Percentiles rank a stretch among this genome's conserved stretches.
These are phyloP conservation scores for Philopedon plagiatum DNA, from an alignment of 2,888 invertebrate genomes.

Conservation along the genomic window DNA sequence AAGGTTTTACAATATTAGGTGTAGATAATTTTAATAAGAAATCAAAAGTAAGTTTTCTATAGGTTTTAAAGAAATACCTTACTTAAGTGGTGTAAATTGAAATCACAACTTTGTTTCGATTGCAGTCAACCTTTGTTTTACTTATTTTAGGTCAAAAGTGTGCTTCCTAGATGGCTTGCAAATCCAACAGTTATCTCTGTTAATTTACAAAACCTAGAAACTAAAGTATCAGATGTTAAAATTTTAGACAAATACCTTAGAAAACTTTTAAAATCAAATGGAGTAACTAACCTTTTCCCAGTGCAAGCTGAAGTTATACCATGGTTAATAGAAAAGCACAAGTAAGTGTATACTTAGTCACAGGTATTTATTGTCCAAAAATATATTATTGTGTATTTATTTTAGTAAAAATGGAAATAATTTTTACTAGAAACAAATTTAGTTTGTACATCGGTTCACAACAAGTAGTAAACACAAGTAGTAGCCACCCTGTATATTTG, in stretches of 20 bases:
- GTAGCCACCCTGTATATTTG: too few relatives aligned
- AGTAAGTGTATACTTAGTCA: slow-evolving; percentile 53
- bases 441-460: too few relatives aligned
- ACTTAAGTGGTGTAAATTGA: too few relatives aligned
- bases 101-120: too few relatives aligned
- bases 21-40: slow-evolving; percentile 74
- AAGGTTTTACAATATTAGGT: slow-evolving; percentile 80
- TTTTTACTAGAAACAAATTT: too few relatives aligned
- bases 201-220: slow-evolving; percentile 74
- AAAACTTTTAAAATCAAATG: slow-evolving; percentile 77
- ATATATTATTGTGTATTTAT: too few relatives aligned
- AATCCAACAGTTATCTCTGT: slow-evolving; percentile 85
- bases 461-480: too few relatives aligned
- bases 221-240: slow-evolving; percentile 72
- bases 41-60: slow-evolving; percentile 66
- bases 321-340: slow-evolving; percentile 78
- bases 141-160: slow-evolving; percentile 76
- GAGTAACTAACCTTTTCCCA: slow-evolving; percentile 86
- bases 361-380: too few relatives aligned
- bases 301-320: slow-evolving; percentile 86
- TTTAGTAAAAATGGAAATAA: too few relatives aligned
- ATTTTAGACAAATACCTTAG: slow-evolving; percentile 78
- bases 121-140: too few relatives aligned
- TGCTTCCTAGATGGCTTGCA: slow-evolving; percentile 90
- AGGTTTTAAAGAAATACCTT: background rate